phyloP scores from a whole-genome alignment of 1,140 invertebrate species.

The Drosophila prosaltans region DNA sequence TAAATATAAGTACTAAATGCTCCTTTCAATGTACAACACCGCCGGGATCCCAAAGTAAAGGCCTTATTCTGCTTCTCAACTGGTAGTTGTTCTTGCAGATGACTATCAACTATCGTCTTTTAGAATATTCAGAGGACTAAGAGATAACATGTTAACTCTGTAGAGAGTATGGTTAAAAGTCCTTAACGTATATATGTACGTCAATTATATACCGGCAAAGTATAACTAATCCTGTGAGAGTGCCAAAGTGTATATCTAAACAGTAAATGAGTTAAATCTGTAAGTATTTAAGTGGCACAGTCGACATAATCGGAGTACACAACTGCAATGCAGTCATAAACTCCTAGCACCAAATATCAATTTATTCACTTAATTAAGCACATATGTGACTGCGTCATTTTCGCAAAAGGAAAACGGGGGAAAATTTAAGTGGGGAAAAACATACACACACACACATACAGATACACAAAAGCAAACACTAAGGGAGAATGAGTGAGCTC shows the following conservation, averaged over 20 bases:
- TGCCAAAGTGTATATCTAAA: conserved; percentile 41
- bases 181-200: not conserved
- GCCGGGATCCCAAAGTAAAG: too few relatives aligned
- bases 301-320: conserved; percentile 55
- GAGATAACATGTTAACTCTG: too few relatives aligned
- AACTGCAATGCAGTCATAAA: conserved; percentile 78
- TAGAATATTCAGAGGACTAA: too few relatives aligned
- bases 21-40: too few relatives aligned
- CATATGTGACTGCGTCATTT: conserved; percentile 78
- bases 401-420: conserved; percentile 27
- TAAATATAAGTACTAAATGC: too few relatives aligned
- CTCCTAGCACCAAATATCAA: conserved; percentile 75
- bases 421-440: not conserved
- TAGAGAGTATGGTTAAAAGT: conserved; percentile 18
- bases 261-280: conserved; percentile 25
- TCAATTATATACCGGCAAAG: not conserved
- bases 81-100: too few relatives aligned
- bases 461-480: not conserved
- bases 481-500: conserved; percentile 36
- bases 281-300: conserved; percentile 30
- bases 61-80: too few relatives aligned
- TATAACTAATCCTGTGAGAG: conserved; percentile 6
- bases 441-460: conserved; percentile 13
- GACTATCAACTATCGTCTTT: too few relatives aligned
- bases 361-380: conserved; percentile 79